Evolutionary conservation across 2,888 invertebrate species (phyloP), one percentile per base, ranked within the genome.

Genomic region (Nomada flava): DNA sequence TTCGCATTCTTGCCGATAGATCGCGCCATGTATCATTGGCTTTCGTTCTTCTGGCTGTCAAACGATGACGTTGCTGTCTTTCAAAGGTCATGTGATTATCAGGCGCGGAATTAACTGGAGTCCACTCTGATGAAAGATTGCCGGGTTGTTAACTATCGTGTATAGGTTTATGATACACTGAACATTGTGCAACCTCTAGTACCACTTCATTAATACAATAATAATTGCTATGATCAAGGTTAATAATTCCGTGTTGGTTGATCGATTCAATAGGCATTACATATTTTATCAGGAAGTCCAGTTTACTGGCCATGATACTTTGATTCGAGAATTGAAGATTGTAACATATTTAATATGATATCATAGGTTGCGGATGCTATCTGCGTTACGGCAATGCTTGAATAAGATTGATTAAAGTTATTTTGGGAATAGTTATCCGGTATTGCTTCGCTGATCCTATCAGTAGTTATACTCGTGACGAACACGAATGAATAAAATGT

Each of bases 1-100:
- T 76, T 84, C 57, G 44, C 70, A 82, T 85, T 82, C 10, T 42
- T 81, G 42, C 11, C 76, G 77, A 26, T 26, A 65, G 89, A 82
- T 89, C 55, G 72, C 67, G 79, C 64, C 59, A 82, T 81, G 18
- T 65, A 60, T 44, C 18, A 11, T 18, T 36, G 13, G 7, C 20
- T 50, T 47, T 67, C 47, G 29, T 53, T 83, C 50, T 20, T 10
- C 26, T 11, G 23, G 2, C 67, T 2, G 4, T 20, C 47, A 13
- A 57, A 7, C 10, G 82, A 74, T 79, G 86, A 81, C 83, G 82
- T 68, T 82, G 70, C 72, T 11, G 20, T 36, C 53, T 47, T 20
- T 11, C 2, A 0, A 2, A 18, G 55, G 20, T 83, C 78, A 79
- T 55, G 63, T 79, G 78, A 72, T 44, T 36, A 7, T 68, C 84